Evolutionary conservation across 2,888 invertebrate species (phyloP), one percentile per base, ranked within the genome.

Genomic region (Dolomedes plantarius): DNA sequence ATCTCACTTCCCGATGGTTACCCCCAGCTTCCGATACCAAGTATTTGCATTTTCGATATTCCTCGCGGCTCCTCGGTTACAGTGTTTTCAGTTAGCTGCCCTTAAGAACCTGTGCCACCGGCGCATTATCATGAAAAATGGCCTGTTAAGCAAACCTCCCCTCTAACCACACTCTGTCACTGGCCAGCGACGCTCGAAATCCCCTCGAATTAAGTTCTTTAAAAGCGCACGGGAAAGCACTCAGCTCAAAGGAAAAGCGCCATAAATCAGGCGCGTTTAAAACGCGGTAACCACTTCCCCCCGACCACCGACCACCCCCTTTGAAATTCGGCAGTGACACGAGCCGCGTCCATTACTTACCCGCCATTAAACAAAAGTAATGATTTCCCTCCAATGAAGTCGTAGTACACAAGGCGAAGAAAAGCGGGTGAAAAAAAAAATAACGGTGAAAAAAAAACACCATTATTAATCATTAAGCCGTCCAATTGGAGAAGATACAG

Each of bases 121-220:
- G 32, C 19, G 65, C 76, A 76, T 83, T 76, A 77, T 76, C 71
- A 71, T 76, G 82, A 82, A 65, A 82, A 83, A 83, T 83, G 82
- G 68, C 31, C 39, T 67, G 36, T 27, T 67, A 67, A 27, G 77
- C 39, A 77, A 68, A 77, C 68, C 77, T 56, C 77, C 23, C 32
- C 67, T 67, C 64, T 68, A 56, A 81, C 75, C 65, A 69, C 31
- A 56, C 81, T 41, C 74, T 72, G 69, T 69, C 68, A 68, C 28
- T 36, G 64, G 46, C 71, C 36, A 64, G 50, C 72, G 72, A 28
- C 41, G 23, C 69, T 41, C n/a, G 19, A 65, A 67, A 67, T 32
- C 67, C 36, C 62, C n/a, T 23, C 46, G 82, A 83, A 83, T 83
- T 83, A 83, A 83, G 76, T 83, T 75, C 76, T 83, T 76, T 68